Conservation (phyloP, 2,113 vertebrate species). For the Saccopteryx bilineata region DNA sequence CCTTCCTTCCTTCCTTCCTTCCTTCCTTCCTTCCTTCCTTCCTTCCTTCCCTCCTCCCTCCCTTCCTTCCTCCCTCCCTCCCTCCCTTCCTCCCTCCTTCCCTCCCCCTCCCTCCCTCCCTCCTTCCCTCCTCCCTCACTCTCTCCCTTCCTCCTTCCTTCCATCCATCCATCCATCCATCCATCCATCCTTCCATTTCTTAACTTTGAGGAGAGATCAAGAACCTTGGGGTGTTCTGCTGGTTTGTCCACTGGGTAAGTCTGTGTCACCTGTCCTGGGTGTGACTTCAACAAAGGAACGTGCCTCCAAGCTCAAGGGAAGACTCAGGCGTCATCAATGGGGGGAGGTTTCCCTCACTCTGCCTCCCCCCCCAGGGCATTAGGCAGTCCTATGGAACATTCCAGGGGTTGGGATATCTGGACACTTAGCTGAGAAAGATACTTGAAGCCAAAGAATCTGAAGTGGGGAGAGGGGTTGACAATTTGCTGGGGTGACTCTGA, state of each 20-base stretch:
- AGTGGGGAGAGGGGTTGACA: neutral
- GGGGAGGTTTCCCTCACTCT: neutral
- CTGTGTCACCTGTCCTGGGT: neutral
- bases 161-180: neutral
- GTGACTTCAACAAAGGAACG: neutral
- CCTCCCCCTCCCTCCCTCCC: neutral
- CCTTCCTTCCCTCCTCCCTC: no score
- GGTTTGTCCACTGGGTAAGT: neutral
- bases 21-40: no score
- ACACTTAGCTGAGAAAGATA: neutral
- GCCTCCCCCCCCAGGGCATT: neutral
- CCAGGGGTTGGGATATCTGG: neutral
- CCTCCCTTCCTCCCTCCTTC: no score
- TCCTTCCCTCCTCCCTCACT: neutral
- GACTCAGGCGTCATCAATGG: neutral
- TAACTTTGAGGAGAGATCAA: neutral
- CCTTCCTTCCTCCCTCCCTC: no score
- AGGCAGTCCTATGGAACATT: neutral
- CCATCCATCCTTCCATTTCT: neutral
- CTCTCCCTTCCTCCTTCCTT: neutral
- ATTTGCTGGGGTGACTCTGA: neutral
- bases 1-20: no score
- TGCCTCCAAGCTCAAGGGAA: neutral
- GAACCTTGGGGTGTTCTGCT: neutral
- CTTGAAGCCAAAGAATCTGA: neutral